Evolutionary conservation across 1,140 invertebrate species (phyloP), one percentile per base, ranked within the genome.

Genomic region (Tetramorium alpestre): DNA sequence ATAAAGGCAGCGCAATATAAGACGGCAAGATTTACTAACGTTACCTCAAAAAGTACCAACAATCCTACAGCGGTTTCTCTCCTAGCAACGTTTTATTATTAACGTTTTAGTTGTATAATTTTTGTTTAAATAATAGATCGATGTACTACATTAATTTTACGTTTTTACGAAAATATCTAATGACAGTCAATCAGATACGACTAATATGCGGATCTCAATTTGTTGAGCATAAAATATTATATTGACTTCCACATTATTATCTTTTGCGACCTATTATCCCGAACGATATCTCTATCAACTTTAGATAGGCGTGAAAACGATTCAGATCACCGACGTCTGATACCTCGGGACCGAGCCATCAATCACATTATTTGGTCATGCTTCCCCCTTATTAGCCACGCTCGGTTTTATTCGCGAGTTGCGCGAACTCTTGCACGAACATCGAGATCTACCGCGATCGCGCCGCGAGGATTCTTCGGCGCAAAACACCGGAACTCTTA

Each of bases 1-100:
- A 84, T 84, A 84, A 84, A 84, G 54, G 80, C 80, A 28, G 69
- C 80, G 69, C 80, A 73, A 84, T 84, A 75, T 75, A 73, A 84
- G 28, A 28, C 67, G 25, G 54, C 80, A 16, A 60, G 80, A 84
- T 84, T 84, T 84, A 75, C 41, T 44, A 84, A 84, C n/a, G 69
- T 84, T 81, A 44, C 51, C 22, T 44, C 62, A 54, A 47, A 67
- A 64, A 25, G 18, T 58, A 78, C 62, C 47, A 41, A 82, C 67
- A 47, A 33, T 41, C 8, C 16, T 70, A 18, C 25, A 44, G 10
- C 64, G 22, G 28, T 67, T 67, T 47, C 28, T 18, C 13, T 6
- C 49, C 41, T 49, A 8, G 44, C 33, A 18, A 51, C 8, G 33
- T 5, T 49, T 82, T 22, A 49, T 80, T 22, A 22, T 22, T 22